Percentiles rank a stretch among this genome's conserved stretches.
Evolutionary conservation across 2,888 invertebrate genomes (phyloP).

Genomic region (Sesamia inferens): DNA sequence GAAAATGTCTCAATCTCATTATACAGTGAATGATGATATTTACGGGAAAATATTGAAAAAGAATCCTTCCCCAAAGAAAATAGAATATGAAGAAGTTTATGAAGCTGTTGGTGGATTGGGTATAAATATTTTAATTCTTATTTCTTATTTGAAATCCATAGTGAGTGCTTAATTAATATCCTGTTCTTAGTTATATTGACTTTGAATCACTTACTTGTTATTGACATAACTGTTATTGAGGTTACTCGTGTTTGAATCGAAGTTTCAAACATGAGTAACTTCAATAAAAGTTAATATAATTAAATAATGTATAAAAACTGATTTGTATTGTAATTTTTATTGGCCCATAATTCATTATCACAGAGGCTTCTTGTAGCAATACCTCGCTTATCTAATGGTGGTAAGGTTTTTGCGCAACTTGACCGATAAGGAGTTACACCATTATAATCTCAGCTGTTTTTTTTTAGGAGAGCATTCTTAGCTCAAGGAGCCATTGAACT

Average conservation of each 20-base stretch:
- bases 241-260: conserved; percentile 30
- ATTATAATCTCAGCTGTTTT: conserved; percentile 48
- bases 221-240: conserved; percentile 34
- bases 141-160: conserved; percentile 4
- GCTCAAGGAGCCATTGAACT: conserved; percentile 80
- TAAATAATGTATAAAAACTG: conserved; percentile 17
- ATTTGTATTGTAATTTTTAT: conserved; percentile 51
- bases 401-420: conserved; percentile 56
- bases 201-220: conserved; percentile 32
- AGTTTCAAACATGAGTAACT: too few species aligned
- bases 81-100: conserved; percentile 30
- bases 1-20: conserved; percentile 81
- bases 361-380: conserved; percentile 52
- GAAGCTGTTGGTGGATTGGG: conserved; percentile 34
- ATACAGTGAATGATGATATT: conserved; percentile 73
- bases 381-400: conserved; percentile 67
- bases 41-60: conserved; percentile 37
- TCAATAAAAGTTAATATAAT: background rate
- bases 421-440: conserved; percentile 65
- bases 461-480: conserved; percentile 46
- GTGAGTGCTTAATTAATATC: conserved; percentile 5
- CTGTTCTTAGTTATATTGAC: conserved; percentile 31
- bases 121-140: conserved; percentile 15
- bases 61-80: conserved; percentile 29
- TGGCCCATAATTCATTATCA: conserved; percentile 25